Conservation (phyloP, 2,888 invertebrate genomes). For the Nowickia ferox region DNA sequence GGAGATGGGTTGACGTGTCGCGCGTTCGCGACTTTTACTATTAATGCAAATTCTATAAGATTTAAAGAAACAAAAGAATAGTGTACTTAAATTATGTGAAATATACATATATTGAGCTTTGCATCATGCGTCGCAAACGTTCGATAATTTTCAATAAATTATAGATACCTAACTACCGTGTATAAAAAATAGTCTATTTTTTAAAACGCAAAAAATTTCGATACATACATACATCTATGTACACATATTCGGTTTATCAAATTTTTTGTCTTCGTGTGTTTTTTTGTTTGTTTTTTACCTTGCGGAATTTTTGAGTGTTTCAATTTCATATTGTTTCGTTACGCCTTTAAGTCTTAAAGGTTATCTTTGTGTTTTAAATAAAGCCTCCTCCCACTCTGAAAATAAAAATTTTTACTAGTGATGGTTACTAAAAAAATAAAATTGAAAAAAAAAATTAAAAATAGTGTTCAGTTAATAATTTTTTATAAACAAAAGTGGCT, state of each 20-base stretch:
- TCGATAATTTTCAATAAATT: conserved; percentile 16
- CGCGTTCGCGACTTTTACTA: conserved; percentile 75
- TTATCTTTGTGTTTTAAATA: conserved; percentile 64
- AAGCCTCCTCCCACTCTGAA: conserved; percentile 64
- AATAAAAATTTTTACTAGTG: conserved; percentile 1
- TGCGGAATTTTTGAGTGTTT: conserved; percentile 71
- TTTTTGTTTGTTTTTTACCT: conserved; percentile 50
- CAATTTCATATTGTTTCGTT: conserved; percentile 59
- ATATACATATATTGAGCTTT: conserved; percentile 4
- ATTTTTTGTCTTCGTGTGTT: conserved; percentile 26
- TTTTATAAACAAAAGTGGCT: not conserved
- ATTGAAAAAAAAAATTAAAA: conserved; percentile 1
- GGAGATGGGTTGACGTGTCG: conserved; percentile 76
- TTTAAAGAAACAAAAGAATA: conserved; percentile 45
- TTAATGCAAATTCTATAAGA: conserved; percentile 49
- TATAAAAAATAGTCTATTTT: conserved; percentile 15
- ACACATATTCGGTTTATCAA: conserved; percentile 37
- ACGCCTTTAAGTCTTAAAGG: conserved; percentile 71
- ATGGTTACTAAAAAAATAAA: not conserved
- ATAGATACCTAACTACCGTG: not conserved
- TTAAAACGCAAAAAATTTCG: conserved; percentile 54
- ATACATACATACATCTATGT: not conserved
- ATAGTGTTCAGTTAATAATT: not conserved
- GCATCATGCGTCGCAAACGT: not conserved
- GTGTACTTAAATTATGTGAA: conserved; percentile 8